These are phyloP conservation scores for Laothoe populi DNA, from an alignment of 2,888 invertebrate species.

Conservation along the genomic window DNA sequence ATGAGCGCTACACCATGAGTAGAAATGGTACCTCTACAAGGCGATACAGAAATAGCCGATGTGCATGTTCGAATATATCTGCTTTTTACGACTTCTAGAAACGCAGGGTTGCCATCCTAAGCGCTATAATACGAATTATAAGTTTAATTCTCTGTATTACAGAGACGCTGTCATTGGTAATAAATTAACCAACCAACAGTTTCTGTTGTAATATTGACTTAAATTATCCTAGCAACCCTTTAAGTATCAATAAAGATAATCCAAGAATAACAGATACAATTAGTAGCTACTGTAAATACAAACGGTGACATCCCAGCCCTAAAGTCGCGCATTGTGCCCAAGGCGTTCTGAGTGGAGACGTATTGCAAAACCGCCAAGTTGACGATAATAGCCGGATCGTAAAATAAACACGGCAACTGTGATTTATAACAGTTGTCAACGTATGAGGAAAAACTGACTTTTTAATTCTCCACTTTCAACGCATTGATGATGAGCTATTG, in stretches of 20 bases:
- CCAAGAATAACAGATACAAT: neutral
- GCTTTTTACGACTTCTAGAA: conserved; percentile 74
- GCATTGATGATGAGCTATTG: conserved; percentile 73
- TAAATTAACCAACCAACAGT: neutral
- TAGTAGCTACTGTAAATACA: conserved; percentile 13
- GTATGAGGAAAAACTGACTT: conserved; percentile 70
- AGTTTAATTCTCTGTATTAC: neutral
- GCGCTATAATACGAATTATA: neutral
- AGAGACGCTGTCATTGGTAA: neutral
- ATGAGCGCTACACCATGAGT: conserved; percentile 43
- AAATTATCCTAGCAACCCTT: neutral
- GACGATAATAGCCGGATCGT: conserved; percentile 80
- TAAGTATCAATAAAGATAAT: neutral
- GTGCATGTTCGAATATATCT: conserved; percentile 71
- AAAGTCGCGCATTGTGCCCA: conserved; percentile 45
- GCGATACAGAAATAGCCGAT: conserved; percentile 70
- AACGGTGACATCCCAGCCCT: conserved; percentile 45
- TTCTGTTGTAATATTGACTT: neutral
- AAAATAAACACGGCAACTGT: conserved; percentile 76
- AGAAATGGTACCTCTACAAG: conserved; percentile 55
- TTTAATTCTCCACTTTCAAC: conserved; percentile 70
- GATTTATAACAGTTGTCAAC: conserved; percentile 78
- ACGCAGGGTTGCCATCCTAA: conserved; percentile 45
- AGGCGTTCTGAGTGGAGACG: conserved; percentile 55
- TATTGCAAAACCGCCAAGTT: conserved; percentile 78